These are phyloP conservation scores for Liolophura sinensis DNA, from an alignment of 1,140 invertebrate genomes.

Conservation along the genomic window DNA sequence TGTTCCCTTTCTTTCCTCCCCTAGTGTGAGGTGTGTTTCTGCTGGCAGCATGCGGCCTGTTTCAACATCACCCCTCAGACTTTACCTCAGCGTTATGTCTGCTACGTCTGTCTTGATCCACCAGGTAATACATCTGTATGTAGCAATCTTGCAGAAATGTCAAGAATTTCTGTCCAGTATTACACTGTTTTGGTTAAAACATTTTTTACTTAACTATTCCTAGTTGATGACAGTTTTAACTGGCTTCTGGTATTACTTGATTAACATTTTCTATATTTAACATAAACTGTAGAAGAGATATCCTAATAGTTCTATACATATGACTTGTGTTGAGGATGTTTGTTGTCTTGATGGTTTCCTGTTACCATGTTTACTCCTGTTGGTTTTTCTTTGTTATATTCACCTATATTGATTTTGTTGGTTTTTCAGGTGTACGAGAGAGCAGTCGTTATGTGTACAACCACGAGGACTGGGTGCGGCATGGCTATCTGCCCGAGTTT, in stretches of 20 bases:
- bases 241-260: neutral
- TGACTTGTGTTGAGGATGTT: too few relatives aligned
- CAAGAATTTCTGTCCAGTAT: neutral
- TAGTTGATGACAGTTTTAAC: neutral
- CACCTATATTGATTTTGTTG: neutral
- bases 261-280: neutral
- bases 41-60: slow-evolving; percentile 92
- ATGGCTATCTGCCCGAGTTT: slow-evolving; percentile 73
- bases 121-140: slow-evolving; percentile 30
- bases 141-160: neutral
- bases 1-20: slow-evolving; percentile 17
- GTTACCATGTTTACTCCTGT: too few relatives aligned
- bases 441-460: slow-evolving; percentile 77
- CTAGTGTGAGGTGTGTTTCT: slow-evolving; percentile 90
- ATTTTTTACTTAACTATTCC: neutral
- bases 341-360: too few relatives aligned
- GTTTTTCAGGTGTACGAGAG: slow-evolving; percentile 64
- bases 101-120: slow-evolving; percentile 82
- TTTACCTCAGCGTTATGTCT: slow-evolving; percentile 89
- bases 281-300: neutral
- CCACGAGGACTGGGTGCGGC: slow-evolving; percentile 80
- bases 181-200: neutral
- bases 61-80: slow-evolving; percentile 79
- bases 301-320: neutral
- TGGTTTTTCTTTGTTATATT: slow-evolving; percentile 10